A percentile compares a stretch with the other conserved stretches of the same genome.
These are phyloP conservation scores for Halyomorpha halys DNA, from an alignment of 1,140 invertebrate genomes.

Conservation along the genomic window DNA sequence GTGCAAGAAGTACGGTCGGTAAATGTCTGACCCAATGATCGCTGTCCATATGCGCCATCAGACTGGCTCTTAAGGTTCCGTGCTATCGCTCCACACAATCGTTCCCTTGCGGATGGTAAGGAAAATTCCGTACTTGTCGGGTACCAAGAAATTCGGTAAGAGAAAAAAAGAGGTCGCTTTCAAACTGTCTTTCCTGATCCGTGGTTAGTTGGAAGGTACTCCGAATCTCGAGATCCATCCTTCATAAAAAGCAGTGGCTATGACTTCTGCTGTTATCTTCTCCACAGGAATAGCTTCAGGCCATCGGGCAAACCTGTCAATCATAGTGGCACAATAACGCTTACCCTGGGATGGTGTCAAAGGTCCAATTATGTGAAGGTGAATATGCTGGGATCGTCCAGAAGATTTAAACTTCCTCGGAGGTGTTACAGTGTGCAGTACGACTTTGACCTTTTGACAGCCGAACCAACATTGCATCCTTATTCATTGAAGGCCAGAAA, in stretches of 20 bases:
- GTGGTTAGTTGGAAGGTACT: constrained; percentile 35
- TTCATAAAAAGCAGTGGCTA: constrained; percentile 34
- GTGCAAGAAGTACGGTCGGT: background rate
- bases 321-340: constrained; percentile 37
- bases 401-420: background rate
- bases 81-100: background rate
- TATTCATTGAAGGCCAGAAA: no score
- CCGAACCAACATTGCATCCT: background rate
- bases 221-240: constrained; percentile 36
- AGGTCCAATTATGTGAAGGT: constrained; percentile 37
- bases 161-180: constrained; percentile 30
- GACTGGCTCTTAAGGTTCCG: background rate
- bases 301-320: constrained; percentile 39
- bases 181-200: constrained; percentile 37
- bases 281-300: constrained; percentile 36
- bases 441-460: background rate
- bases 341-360: constrained; percentile 34
- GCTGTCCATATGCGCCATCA: background rate
- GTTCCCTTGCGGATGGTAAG: background rate
- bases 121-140: background rate
- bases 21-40: background rate
- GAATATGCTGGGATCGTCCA: constrained; percentile 31
- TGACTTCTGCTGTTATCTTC: constrained; percentile 35
- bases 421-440: background rate
- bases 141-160: background rate